Base-by-base conservation (phyloP, 2,888 invertebrate genomes). In the Hartigia nigra region DNA sequence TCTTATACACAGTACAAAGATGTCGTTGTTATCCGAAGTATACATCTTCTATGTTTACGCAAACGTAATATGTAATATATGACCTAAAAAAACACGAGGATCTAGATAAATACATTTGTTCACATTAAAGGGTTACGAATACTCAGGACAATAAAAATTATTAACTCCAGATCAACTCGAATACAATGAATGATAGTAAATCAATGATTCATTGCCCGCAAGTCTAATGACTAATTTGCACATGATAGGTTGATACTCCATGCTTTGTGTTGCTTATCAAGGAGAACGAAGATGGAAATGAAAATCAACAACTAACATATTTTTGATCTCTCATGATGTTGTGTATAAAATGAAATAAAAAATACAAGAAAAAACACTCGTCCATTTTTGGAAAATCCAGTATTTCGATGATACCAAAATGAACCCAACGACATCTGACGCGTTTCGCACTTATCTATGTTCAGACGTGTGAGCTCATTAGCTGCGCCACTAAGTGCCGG, bases 111-210 rank as follows among this genome's bases (percentile, higher is more conserved):
- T 55, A 55, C 23, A 55, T 55, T 55, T 23, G 23, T 1, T 2
- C 1, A 55, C 23, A 55, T 55, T 55, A 55, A 55, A 55, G 23
- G 9, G 23, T 55, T 5, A 23, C 55, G 55, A 55, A 5, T 9
- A 55, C 55, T 23, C 9, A 55, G 23, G 55, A 55, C 55, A 23
- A 9, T 23, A 55, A 5, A 55, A 55, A 23, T 23, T 55, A 1
- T 55, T 55, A 9, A 23, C 23, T 55, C 23, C 2, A 23, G 23
- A 23, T 55, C 14, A 84, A 82, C 82, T 82, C 80, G 86, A 88
- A 88, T 86, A 88, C 88, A 88, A 88, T 88, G 86, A 88, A 84
- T 84, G 85, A 84, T 87, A 88, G 85, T 85, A 85, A 83, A 82
- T 83, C 83, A 86, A 79, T 79, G 86, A 86, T 88, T 87, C 87